A percentile compares a stretch with the other conserved stretches of the same genome.
Conservation (phyloP, 2,888 invertebrate genomes). For the Zootermopsis nevadensis region DNA sequence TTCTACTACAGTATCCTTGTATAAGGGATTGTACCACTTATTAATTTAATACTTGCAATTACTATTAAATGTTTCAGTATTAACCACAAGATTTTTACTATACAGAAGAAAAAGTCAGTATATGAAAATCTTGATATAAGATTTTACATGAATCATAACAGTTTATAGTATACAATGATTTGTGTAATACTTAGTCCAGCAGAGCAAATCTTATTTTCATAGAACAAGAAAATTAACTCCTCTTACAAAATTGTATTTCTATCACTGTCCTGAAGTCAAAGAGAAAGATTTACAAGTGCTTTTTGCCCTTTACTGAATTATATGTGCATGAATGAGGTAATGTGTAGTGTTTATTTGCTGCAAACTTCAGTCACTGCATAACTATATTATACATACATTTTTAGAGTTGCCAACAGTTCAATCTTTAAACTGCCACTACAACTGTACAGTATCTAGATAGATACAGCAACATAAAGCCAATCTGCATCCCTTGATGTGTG, state of each 20-base stretch:
- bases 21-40: not conserved
- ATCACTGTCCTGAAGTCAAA: not conserved
- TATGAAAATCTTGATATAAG: no score
- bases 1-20: not conserved
- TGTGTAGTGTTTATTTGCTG: not conserved
- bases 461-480: not conserved
- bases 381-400: not conserved
- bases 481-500: not conserved
- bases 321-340: not conserved
- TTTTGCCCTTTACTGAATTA: not conserved
- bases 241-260: not conserved
- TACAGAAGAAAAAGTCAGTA: no score
- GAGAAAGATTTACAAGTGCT: not conserved
- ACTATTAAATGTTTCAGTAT: not conserved
- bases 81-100: not conserved
- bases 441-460: not conserved
- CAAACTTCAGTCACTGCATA: not conserved
- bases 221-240: conserved; percentile 2
- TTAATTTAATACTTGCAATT: not conserved
- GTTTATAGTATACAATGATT: not conserved
- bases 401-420: not conserved
- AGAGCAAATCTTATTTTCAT: conserved; percentile 12
- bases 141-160: not conserved
- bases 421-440: not conserved
- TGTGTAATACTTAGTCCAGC: not conserved